Evolutionary conservation across 2,888 invertebrate species (phyloP).

Genomic region (Sphaeridia pumilis): DNA sequence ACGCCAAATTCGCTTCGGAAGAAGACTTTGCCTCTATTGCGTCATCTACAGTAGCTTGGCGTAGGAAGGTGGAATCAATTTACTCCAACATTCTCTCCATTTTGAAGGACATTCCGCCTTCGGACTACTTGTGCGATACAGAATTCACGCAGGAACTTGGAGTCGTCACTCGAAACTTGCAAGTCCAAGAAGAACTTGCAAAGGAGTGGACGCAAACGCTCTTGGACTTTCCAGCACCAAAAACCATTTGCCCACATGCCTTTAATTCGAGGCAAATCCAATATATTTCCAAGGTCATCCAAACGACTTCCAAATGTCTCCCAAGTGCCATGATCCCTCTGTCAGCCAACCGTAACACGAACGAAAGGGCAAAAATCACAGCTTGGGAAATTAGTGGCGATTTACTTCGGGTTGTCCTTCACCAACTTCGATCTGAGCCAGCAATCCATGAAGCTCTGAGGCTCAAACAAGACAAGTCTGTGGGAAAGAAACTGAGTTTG

Average conservation of each 20-base stretch:
- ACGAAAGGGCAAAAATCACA: constrained; percentile 13
- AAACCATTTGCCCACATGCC: constrained; percentile 31
- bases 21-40: not conserved
- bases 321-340: constrained; percentile 18
- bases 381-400: constrained; percentile 35
- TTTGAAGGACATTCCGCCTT: constrained; percentile 20
- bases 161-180: constrained; percentile 16
- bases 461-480: constrained; percentile 11
- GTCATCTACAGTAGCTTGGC: not conserved
- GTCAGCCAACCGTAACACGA: not conserved
- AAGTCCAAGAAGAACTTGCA: constrained; percentile 31
- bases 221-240: constrained; percentile 22
- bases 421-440: constrained; percentile 32
- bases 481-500: constrained; percentile 18
- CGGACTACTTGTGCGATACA: constrained; percentile 20
- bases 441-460: constrained; percentile 15
- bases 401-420: constrained; percentile 27
- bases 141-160: constrained; percentile 23
- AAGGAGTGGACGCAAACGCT: constrained; percentile 22
- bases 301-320: constrained; percentile 21
- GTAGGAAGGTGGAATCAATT: constrained; percentile 20
- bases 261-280: constrained; percentile 31
- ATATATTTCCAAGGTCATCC: constrained; percentile 27
- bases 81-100: constrained; percentile 27
- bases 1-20: not conserved